phyloP scores from a whole-genome alignment of 2,113 vertebrate species.

The Dendropsophus ebraccatus region DNA sequence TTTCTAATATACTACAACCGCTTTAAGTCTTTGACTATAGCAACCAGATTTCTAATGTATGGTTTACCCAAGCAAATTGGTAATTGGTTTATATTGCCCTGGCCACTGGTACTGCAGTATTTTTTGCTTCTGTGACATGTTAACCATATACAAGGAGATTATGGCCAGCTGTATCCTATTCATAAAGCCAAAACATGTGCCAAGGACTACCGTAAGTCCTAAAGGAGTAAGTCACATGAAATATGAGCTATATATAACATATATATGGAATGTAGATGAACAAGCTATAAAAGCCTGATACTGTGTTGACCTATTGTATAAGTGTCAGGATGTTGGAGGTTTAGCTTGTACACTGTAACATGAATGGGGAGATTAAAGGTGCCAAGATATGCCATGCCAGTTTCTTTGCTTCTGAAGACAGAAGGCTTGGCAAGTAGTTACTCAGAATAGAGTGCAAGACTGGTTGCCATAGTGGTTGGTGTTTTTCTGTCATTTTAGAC shows the following conservation, averaged over 20 bases:
- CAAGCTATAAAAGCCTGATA: background rate
- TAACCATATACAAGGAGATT: background rate
- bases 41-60: too few relatives aligned
- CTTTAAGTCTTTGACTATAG: too few relatives aligned
- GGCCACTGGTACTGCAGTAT: background rate
- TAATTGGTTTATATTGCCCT: background rate
- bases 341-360: background rate
- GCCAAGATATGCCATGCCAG: background rate
- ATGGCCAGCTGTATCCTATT: background rate
- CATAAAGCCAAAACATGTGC: background rate
- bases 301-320: background rate
- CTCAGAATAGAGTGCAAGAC: background rate
- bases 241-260: background rate
- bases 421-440: background rate
- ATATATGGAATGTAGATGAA: background rate
- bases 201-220: background rate
- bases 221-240: background rate
- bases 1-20: background rate
- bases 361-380: background rate
- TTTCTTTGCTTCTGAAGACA: background rate
- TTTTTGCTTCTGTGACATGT: background rate
- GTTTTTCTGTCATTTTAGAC: background rate
- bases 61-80: too few relatives aligned
- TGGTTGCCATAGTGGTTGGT: slow-evolving; percentile 12
- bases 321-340: background rate